Conservation (phyloP, 2,888 invertebrate species). For the Watsonalla binaria region DNA sequence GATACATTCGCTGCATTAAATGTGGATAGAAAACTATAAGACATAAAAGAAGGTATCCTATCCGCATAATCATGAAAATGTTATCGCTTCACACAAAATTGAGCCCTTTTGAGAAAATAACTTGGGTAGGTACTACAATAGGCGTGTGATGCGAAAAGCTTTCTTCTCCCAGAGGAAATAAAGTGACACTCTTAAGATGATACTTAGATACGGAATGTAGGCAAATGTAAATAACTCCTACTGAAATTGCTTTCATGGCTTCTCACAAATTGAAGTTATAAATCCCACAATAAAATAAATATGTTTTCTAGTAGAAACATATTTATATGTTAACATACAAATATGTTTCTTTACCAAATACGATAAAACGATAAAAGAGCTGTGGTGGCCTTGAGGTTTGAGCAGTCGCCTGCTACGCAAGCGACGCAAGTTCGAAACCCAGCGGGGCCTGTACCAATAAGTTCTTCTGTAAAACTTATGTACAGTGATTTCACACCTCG, state of each 20-base stretch:
- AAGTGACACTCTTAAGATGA: constrained; percentile 24
- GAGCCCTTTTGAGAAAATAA: constrained; percentile 50
- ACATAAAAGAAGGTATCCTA: constrained; percentile 42
- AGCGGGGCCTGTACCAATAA: too few relatives aligned
- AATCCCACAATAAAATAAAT: neutral
- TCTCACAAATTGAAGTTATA: constrained; percentile 8
- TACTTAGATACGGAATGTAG: constrained; percentile 12
- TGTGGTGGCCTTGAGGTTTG: too few relatives aligned
- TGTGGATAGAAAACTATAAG: constrained; percentile 28
- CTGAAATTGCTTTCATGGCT: constrained; percentile 1
- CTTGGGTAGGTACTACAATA: constrained; percentile 40
- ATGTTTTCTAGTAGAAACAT: neutral
- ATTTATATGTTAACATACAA: too few relatives aligned
- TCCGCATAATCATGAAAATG: constrained; percentile 57
- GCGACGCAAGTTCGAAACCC: too few relatives aligned
- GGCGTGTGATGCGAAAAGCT: constrained; percentile 29
- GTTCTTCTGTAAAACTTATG: too few relatives aligned
- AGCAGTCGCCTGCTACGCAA: too few relatives aligned
- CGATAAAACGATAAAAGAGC: too few relatives aligned
- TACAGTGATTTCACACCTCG: too few relatives aligned
- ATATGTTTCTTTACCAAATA: too few relatives aligned
- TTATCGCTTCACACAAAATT: constrained; percentile 51
- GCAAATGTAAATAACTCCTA: constrained; percentile 8
- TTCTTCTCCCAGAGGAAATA: constrained; percentile 29
- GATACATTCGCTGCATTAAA: constrained; percentile 22